Base-by-base conservation (phyloP, 2,797 vertebrate genomes). In the Poeciliopsis gracilis region DNA sequence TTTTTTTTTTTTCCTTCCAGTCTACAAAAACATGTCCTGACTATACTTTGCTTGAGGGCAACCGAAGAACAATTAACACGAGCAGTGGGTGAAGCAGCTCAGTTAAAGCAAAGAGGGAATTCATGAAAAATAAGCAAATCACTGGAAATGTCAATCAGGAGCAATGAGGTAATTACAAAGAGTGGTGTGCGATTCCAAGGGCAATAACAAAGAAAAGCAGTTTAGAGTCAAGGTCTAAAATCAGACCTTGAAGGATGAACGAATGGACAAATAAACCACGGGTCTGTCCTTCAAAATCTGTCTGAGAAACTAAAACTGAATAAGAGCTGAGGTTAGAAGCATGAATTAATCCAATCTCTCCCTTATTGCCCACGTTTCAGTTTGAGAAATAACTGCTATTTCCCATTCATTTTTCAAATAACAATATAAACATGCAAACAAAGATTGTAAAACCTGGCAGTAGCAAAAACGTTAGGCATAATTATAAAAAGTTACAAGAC, bases 401-500 rank as follows among this genome's bases (percentile, higher is more conserved):
- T 74, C 41, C 30, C 69, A 84, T 85, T 84, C 77, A 36, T 76
- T 77, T 88, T 76, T 77, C 78, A 74, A 75, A 75, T 47, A 75
- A 0, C 43, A 36, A 57, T 80, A 47, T 61, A 81, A 70, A 74
- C 15, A 30, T 43, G 3, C 55, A 78, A 61, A 76, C 87, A 77
- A 91, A 92, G 91, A 81, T 85, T 87, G 92, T 79, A 55, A 66
- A 87, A 87, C 87, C 90, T 87, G 94, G 95, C 91, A 95, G 84
- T 90, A 82, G 84, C 82, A 79, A 84, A 86, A 86, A 83, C 91
- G 94, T 88, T 93, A 92, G 94, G 90, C 96, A 97, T 96, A 96
- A 96, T 97, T 97, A 96, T 96, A 97, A 97, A 97, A 96, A 96
- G 53, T 95, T 95, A 96, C 95, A 95, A 90, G 94, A 91, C 88